Evolutionary conservation across 2,888 invertebrate species (phyloP).

Genomic region (Aphidius colemani): DNA sequence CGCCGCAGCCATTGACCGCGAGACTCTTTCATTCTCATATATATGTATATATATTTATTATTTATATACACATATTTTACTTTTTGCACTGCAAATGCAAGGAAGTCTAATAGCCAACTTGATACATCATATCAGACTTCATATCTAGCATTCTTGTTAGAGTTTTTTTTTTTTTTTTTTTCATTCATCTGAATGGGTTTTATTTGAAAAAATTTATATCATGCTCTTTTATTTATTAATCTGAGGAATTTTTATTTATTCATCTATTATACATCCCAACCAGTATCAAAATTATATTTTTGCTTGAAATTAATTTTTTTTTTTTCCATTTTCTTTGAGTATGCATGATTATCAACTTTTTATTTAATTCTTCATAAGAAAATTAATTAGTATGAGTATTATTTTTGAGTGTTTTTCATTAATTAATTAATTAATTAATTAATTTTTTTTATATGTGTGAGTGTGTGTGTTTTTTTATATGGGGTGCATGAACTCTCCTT

Average conservation of each 20-base stretch:
- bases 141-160: too few relatives aligned
- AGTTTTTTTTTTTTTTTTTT: too few relatives aligned
- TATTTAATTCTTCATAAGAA: background rate
- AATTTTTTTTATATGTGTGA: background rate
- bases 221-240: too few relatives aligned
- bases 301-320: too few relatives aligned
- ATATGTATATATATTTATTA: constrained; percentile 5
- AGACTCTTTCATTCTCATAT: constrained; percentile 16
- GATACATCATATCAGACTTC: background rate
- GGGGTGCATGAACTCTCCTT: constrained; percentile 30
- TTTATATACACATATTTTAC: background rate
- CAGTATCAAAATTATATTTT: too few relatives aligned
- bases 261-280: too few relatives aligned
- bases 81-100: constrained; percentile 10
- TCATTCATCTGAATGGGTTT: too few relatives aligned
- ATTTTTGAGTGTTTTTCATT: background rate
- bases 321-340: background rate
- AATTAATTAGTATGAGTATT: background rate
- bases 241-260: too few relatives aligned
- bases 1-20: constrained; percentile 58
- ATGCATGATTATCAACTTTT: constrained; percentile 1
- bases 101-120: constrained; percentile 7
- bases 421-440: background rate
- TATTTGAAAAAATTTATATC: too few relatives aligned
- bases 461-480: background rate